phyloP scores from a whole-genome alignment of 2,113 vertebrate species.

The Myrmophylax atrothorax region DNA sequence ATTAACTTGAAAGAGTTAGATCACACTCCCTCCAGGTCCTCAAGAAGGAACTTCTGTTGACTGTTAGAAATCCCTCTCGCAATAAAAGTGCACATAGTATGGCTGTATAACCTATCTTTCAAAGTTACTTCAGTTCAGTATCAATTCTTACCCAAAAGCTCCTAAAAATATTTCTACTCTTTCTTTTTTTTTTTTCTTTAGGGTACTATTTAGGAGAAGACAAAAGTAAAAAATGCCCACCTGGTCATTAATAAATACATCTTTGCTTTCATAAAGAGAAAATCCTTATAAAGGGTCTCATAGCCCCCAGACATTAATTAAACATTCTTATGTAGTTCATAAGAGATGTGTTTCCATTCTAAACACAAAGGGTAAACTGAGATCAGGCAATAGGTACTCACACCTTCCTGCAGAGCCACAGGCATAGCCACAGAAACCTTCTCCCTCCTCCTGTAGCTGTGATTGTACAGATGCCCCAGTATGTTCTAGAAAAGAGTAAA shows the following conservation, averaged over 20 bases:
- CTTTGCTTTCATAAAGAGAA: not conserved
- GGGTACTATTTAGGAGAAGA: not conserved
- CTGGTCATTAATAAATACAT: not conserved
- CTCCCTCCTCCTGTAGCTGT: not conserved
- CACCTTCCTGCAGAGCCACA: not conserved
- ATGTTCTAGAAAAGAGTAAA: not conserved
- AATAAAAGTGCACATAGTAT: not conserved
- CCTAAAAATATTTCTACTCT: not conserved
- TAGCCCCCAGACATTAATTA: not conserved
- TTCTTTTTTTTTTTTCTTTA: not conserved
- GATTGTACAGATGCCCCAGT: not conserved
- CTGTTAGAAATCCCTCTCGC: slow-evolving; percentile 38
- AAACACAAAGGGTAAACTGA: not conserved
- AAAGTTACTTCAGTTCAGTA: slow-evolving; percentile 4
- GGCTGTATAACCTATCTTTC: not conserved
- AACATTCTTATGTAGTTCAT: not conserved
- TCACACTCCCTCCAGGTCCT: slow-evolving; percentile 8
- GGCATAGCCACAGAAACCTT: not conserved
- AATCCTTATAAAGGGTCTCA: not conserved
- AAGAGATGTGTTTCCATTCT: not conserved
- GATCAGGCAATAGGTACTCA: not conserved
- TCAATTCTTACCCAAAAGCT: not conserved
- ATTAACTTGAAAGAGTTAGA: slow-evolving; percentile 55
- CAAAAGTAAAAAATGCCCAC: not conserved
- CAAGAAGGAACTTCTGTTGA: slow-evolving; percentile 39